Evolutionary conservation across 2,888 invertebrate genomes (phyloP), one percentile per base, ranked within the genome.

Genomic region (Apantesis nais): DNA sequence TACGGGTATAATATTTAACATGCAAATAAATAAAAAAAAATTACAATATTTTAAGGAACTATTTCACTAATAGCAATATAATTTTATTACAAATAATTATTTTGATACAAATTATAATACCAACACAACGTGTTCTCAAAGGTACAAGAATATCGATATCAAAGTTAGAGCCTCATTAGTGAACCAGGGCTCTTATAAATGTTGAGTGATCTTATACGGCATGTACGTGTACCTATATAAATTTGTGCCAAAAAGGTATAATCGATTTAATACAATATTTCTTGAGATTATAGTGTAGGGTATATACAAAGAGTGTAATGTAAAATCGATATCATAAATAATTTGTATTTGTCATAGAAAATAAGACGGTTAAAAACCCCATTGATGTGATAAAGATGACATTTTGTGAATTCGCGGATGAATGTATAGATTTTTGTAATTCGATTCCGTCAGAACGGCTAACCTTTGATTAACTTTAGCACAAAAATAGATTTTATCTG

Each of bases 131-230:
- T 41, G n/a, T 66, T 31, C 65, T 74, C 80, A 78, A 78, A 79
- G 29, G 34, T 67, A 69, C 78, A 83, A 72, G 75, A 76, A 70
- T 85, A 86, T 85, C 76, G 66, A 76, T 85, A 76, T 83, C 85
- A 85, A 85, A 83, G 83, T 64, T 67, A 19, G 60, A 22, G 41
- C 66, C 73, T 77, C 73, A 78, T 83, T 83, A 82, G 69, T 58
- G 71, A 68, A 61, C 37, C 58, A 34, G 25, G 34, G 41, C 44
- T 37, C 29, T 29, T 48, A 55, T 29, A 55, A 66, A 48, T 67
- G 31, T 52, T 37, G n/a, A 22, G 37, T 37, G 34, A 62, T 48
- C 37, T 66, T 48, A 60, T 25, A 55, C 55, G 25, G 14, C 1
- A 5, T 25, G 25, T 55, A 55, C 14, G 1, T 58, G 1, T 58